Conservation (phyloP, 1,140 invertebrate species). For the Hetaerina americana region DNA sequence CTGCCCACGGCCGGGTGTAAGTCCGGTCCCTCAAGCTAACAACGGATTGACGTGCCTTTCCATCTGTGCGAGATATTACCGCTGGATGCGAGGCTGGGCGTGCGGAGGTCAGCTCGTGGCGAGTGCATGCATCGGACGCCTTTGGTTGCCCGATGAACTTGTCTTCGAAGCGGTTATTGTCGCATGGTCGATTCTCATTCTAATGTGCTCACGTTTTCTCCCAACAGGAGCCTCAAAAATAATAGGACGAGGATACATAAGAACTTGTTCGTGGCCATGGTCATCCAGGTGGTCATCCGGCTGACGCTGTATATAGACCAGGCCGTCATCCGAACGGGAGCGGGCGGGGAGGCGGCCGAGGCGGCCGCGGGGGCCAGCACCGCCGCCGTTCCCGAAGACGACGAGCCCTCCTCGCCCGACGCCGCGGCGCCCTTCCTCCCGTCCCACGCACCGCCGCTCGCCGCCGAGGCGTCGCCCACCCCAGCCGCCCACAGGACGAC, state of each 20-base stretch:
- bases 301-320: conserved; percentile 78
- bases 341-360: background rate
- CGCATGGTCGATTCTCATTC: too few relatives aligned
- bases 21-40: too few relatives aligned
- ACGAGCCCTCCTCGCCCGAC: background rate
- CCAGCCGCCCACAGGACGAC: too few relatives aligned
- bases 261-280: conserved; percentile 75
- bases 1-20: too few relatives aligned
- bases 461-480: background rate
- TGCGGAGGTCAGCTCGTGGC: too few relatives aligned
- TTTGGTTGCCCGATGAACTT: too few relatives aligned
- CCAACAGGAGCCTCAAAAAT: conserved; percentile 61
- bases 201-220: too few relatives aligned
- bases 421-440: background rate
- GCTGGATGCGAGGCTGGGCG: too few relatives aligned
- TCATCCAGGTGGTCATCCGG: conserved; percentile 70
- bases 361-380: conserved; percentile 9
- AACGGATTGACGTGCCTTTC: too few relatives aligned
- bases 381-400: background rate
- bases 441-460: background rate
- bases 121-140: too few relatives aligned
- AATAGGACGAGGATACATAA: conserved; percentile 79
- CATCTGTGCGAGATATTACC: too few relatives aligned
- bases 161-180: too few relatives aligned
- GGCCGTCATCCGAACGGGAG: conserved; percentile 33